Evolutionary conservation across 2,113 vertebrate genomes (phyloP).

Genomic region (Emberiza fucata): DNA sequence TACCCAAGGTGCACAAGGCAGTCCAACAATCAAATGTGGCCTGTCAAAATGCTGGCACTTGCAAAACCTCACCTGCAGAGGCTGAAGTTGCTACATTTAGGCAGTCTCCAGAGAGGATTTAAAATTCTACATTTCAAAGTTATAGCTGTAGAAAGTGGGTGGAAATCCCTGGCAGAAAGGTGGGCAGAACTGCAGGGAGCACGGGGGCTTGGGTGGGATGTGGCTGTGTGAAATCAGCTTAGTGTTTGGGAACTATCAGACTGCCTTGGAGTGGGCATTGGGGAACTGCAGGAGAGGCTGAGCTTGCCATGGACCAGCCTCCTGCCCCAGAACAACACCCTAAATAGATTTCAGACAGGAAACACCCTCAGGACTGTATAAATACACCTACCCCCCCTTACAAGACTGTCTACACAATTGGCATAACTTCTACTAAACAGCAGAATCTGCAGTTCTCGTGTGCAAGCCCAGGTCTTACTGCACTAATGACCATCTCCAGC

Average conservation of each 20-base stretch:
- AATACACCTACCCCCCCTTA: rapidly evolving
- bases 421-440: neutral
- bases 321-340: neutral
- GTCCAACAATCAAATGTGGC: neutral
- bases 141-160: neutral
- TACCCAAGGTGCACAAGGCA: neutral
- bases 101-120: neutral
- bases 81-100: neutral
- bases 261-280: neutral
- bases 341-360: neutral
- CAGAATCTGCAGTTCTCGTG: neutral
- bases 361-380: neutral
- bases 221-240: neutral
- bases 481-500: neutral
- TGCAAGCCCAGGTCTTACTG: neutral
- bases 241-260: neutral
- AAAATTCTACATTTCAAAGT: neutral
- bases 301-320: neutral
- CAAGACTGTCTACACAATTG: neutral
- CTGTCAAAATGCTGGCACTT: neutral
- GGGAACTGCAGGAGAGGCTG: neutral
- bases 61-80: neutral
- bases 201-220: neutral
- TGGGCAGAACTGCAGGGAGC: neutral
- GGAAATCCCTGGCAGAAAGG: neutral